Percentiles rank a stretch among this genome's conserved stretches.
Evolutionary conservation across 2,797 vertebrate genomes (phyloP).

Genomic region (Hypotaenidia philippensis): DNA sequence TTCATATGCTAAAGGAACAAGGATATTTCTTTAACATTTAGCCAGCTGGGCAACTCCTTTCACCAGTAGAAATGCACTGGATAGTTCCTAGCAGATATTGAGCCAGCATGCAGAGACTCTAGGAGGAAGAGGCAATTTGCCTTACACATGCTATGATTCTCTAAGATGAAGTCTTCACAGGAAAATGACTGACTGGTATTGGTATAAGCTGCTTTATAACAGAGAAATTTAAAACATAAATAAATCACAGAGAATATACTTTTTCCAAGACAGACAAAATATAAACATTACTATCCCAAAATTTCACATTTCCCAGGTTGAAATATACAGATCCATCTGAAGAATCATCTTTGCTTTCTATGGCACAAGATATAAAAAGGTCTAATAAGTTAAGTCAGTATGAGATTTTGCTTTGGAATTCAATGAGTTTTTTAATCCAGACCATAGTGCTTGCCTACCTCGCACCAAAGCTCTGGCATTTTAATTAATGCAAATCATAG

Average conservation of each 20-base stretch:
- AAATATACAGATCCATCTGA: neutral
- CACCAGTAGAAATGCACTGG: fast-evolving
- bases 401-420: neutral
- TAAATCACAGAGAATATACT: neutral
- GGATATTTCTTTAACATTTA: neutral
- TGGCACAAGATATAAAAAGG: neutral
- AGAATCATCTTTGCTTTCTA: neutral
- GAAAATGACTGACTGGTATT: neutral
- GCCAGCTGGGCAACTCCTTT: neutral
- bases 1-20: neutral
- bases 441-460: neutral
- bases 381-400: neutral
- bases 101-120: fast-evolving
- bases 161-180: neutral
- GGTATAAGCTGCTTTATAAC: neutral
- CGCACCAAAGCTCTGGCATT: neutral
- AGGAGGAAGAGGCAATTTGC: neutral
- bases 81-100: neutral
- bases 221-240: neutral
- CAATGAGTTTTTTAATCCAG: neutral
- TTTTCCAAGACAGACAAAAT: neutral
- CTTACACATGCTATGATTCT: neutral
- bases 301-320: neutral
- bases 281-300: neutral
- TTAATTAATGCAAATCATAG: neutral